These are phyloP conservation scores for Silurus asotus DNA, from an alignment of 2,113 vertebrate species.

Conservation along the genomic window DNA sequence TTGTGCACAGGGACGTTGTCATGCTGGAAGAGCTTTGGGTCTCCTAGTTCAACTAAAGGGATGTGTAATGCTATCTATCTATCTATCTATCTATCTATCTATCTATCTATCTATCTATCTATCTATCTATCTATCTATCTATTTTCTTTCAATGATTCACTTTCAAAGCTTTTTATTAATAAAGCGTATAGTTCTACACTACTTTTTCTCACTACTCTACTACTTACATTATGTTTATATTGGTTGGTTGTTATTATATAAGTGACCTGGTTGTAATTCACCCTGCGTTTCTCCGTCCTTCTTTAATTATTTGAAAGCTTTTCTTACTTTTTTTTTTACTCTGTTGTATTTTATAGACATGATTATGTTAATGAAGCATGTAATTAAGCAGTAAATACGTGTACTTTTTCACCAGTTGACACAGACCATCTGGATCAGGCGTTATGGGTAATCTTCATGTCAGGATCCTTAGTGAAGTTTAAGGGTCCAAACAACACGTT, in stretches of 20 bases:
- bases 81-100: too few relatives aligned
- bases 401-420: not conserved
- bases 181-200: too few relatives aligned
- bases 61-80: too few relatives aligned
- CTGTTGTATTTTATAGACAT: not conserved
- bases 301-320: not conserved
- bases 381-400: constrained; percentile 20
- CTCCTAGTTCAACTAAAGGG: too few relatives aligned
- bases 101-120: too few relatives aligned
- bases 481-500: constrained; percentile 3
- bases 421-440: constrained; percentile 16
- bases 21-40: too few relatives aligned
- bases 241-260: not conserved
- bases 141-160: too few relatives aligned
- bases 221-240: not conserved
- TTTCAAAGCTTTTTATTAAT: too few relatives aligned
- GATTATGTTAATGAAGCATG: constrained; percentile 23
- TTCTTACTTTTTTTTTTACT: not conserved
- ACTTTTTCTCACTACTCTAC: not conserved
- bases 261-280: not conserved
- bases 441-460: constrained; percentile 9
- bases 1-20: too few relatives aligned
- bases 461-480: constrained; percentile 7
- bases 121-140: too few relatives aligned
- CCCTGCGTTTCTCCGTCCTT: not conserved